A percentile compares a stretch with the other conserved stretches of the same genome.
These are phyloP conservation scores for Microtus oregoni DNA, from an alignment of 2,113 vertebrate species.

Conservation along the genomic window DNA sequence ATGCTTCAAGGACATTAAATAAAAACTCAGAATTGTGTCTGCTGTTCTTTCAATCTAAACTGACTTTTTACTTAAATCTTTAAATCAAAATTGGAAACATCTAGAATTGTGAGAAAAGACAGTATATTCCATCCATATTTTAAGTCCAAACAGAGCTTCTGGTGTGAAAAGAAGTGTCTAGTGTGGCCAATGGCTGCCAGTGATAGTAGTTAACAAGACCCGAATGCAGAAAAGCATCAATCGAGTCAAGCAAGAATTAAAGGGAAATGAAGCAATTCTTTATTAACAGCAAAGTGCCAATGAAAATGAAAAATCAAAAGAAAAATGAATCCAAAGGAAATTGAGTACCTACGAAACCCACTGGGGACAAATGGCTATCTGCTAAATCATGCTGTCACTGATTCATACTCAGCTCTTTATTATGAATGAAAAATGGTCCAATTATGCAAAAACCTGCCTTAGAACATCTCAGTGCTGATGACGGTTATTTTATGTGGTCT, in stretches of 20 bases:
- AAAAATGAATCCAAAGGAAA: slow-evolving; percentile 63
- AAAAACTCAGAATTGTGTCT: neutral
- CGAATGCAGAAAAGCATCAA: neutral
- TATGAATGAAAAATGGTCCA: slow-evolving; percentile 41
- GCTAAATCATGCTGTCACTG: slow-evolving; percentile 50
- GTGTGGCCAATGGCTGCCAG: neutral
- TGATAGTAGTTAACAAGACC: neutral
- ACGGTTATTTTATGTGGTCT: neutral
- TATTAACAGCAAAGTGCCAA: slow-evolving; percentile 58
- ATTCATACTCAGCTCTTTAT: neutral
- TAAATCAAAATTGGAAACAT: slow-evolving; percentile 52
- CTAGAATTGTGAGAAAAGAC: slow-evolving; percentile 11
- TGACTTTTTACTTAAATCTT: neutral
- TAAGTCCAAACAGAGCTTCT: neutral
- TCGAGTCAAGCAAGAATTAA: slow-evolving; percentile 37
- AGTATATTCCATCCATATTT: neutral
- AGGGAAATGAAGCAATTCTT: slow-evolving; percentile 35
- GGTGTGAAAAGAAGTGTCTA: neutral
- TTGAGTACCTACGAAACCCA: slow-evolving; percentile 13
- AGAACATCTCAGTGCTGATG: neutral
- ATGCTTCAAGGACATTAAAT: slow-evolving; percentile 14
- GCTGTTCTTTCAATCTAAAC: neutral
- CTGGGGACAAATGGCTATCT: neutral
- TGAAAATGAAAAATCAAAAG: slow-evolving; percentile 62
- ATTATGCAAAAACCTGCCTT: slow-evolving; percentile 2